Percentiles rank a stretch among this genome's conserved stretches.
phyloP scores from a whole-genome alignment of 2,113 vertebrate species.

The Dasyurus viverrinus region DNA sequence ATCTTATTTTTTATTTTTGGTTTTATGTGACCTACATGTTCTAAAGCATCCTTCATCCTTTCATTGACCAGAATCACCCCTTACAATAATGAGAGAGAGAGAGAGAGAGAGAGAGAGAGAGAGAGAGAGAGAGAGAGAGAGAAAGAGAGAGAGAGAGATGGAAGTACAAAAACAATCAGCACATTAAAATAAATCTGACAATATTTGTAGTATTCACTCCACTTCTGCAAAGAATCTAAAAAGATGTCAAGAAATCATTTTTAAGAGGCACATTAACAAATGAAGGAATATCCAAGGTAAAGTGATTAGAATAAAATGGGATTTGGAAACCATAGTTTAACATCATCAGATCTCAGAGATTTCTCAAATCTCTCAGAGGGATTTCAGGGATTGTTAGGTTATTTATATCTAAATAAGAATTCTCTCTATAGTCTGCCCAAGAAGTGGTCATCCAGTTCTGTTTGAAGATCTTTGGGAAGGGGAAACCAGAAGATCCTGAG shows the following conservation, averaged over 20 bases:
- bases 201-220: too few relatives aligned
- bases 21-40: background rate
- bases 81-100: background rate
- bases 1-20: background rate
- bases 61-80: background rate
- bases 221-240: background rate
- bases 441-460: background rate
- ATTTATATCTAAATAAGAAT: background rate
- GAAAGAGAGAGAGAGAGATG: background rate
- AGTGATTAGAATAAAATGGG: background rate
- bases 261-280: background rate
- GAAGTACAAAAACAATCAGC: background rate
- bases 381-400: background rate
- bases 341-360: background rate
- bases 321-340: slow-evolving; percentile 28
- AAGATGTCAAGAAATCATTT: background rate
- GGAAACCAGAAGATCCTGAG: background rate
- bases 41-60: background rate
- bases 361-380: background rate
- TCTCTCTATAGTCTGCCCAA: background rate
- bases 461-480: background rate
- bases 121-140: background rate
- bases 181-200: background rate
- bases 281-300: background rate
- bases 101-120: too few relatives aligned